Evolutionary conservation across 2,113 vertebrate genomes (phyloP).

Genomic region (Antechinus stuartii): DNA sequence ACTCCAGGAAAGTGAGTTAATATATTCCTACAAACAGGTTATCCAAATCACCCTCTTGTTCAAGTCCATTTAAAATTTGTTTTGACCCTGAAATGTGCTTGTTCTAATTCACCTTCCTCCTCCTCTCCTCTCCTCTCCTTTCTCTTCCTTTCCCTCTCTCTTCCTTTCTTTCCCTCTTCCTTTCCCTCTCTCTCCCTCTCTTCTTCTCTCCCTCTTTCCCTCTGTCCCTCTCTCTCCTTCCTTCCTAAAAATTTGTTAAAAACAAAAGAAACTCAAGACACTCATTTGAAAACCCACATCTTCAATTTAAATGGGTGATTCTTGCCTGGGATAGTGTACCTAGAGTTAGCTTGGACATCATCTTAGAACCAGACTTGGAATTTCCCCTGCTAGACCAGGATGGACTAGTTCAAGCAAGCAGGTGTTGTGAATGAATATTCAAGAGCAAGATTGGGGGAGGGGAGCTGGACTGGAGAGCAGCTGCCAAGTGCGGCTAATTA

Average conservation of each 20-base stretch:
- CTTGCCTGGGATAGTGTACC: neutral
- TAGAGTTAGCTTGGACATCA: neutral
- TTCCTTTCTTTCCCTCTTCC: neutral
- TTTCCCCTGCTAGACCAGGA: neutral
- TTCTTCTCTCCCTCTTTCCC: neutral
- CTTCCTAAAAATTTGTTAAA: neutral
- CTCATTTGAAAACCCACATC: neutral
- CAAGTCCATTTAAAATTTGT: neutral
- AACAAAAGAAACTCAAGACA: neutral
- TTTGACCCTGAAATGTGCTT: neutral
- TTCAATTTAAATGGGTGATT: neutral
- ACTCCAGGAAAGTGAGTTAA: neutral
- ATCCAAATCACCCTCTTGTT: neutral
- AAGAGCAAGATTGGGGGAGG: neutral
- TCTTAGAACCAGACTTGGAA: neutral
- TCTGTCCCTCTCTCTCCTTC: neutral
- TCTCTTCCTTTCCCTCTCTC: neutral
- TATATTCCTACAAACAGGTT: neutral
- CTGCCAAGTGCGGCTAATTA: conserved; percentile 28
- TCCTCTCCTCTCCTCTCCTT: neutral
- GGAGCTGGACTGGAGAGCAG: neutral
- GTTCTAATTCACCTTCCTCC: neutral
- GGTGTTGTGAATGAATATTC: conserved; percentile 12
- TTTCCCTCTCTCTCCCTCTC: neutral
- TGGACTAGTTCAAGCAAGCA: conserved; percentile 11